Percentiles rank a stretch among this genome's conserved stretches.
Evolutionary conservation across 1,140 invertebrate genomes (phyloP).

Genomic region (Phthorimaea operculella): DNA sequence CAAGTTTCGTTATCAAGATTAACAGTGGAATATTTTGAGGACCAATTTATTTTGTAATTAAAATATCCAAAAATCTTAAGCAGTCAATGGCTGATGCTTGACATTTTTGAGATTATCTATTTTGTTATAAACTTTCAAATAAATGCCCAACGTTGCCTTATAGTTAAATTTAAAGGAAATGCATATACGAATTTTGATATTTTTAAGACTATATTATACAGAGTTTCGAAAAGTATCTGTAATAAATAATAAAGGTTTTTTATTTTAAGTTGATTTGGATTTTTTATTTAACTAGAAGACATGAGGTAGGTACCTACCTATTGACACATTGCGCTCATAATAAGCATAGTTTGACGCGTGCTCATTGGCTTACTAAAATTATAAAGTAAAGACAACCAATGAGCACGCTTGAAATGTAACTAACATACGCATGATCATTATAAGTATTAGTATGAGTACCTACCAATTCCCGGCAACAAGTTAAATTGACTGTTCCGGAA

Average conservation of each 20-base stretch:
- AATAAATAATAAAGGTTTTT: conserved; percentile 57
- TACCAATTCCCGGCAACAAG: no score
- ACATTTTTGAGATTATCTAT: conserved; percentile 45
- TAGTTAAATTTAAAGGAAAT: conserved; percentile 21
- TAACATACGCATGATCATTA: no score
- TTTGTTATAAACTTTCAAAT: conserved; percentile 16
- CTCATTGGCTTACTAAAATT: no score
- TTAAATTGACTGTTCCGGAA: no score
- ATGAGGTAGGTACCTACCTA: no score
- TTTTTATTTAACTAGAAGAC: conserved; percentile 27
- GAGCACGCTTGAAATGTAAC: no score
- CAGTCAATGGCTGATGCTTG: conserved; percentile 57
- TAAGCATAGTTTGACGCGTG: no score
- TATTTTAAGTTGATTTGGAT: conserved; percentile 46
- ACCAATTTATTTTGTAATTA: conserved; percentile 29
- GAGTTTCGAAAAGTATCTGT: conserved; percentile 35
- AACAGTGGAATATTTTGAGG: conserved; percentile 23
- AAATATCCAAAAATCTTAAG: conserved; percentile 50
- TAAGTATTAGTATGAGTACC: no score
- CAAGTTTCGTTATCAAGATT: conserved; percentile 9
- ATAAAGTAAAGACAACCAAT: no score
- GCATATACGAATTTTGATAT: conserved; percentile 45
- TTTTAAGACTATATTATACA: conserved; percentile 31
- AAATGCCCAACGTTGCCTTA: conserved; percentile 51
- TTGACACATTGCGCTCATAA: no score